These are phyloP conservation scores for Kryptolebias ocellatus DNA, from an alignment of 2,797 vertebrate species.

Conservation along the genomic window DNA sequence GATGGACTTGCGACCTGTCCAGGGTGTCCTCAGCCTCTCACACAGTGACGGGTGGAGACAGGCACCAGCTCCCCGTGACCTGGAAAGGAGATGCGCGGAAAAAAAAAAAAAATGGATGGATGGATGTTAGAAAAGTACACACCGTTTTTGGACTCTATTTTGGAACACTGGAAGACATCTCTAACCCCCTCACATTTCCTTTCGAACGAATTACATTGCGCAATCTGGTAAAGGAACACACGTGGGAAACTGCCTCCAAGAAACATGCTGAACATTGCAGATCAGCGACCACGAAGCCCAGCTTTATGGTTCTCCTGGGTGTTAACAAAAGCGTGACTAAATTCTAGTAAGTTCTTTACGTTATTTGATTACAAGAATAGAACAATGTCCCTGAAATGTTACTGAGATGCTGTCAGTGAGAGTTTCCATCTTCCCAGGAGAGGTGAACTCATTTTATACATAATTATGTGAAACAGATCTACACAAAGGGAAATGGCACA, in stretches of 20 bases:
- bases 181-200: slow-evolving; percentile 7
- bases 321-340: slow-evolving; percentile 27
- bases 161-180: neutral
- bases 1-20: too few species aligned
- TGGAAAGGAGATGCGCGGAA: too few species aligned
- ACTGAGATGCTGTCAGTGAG: slow-evolving; percentile 22
- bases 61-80: too few species aligned
- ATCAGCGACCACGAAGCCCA: neutral
- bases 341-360: slow-evolving; percentile 30
- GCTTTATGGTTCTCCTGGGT: slow-evolving; percentile 12
- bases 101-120: too few species aligned
- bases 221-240: slow-evolving; percentile 46
- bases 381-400: slow-evolving; percentile 56
- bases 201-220: slow-evolving; percentile 29
- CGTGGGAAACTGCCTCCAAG: slow-evolving; percentile 45
- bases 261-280: slow-evolving; percentile 23
- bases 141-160: neutral
- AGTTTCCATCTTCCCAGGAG: slow-evolving; percentile 27
- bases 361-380: slow-evolving; percentile 26
- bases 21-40: too few species aligned
- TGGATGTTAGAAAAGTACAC: neutral
- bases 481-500: slow-evolving; percentile 40
- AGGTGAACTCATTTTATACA: slow-evolving; percentile 17
- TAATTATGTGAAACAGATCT: slow-evolving; percentile 48
- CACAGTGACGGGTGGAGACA: too few species aligned